A percentile compares a stretch with the other conserved stretches of the same genome.
These are phyloP conservation scores for Pocillopora grandis DNA, from an alignment of 92 coral and sea anemone genomes.

Conservation along the genomic window DNA sequence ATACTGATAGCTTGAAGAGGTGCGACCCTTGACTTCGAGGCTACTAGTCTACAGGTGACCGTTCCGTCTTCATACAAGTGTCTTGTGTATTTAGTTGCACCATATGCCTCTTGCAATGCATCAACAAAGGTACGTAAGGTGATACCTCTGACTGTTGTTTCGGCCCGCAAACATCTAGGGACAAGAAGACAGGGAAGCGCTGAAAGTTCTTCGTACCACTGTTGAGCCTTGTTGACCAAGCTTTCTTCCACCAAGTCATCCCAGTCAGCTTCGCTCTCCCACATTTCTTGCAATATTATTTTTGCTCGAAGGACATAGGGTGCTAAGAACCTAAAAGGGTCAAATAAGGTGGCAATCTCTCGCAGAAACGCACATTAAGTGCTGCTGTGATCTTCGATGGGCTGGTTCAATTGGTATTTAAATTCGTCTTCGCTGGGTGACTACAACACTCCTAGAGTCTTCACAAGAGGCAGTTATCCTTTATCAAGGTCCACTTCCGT, in stretches of 20 bases:
- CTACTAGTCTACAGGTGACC: constrained; percentile 34
- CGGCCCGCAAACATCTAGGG: too few species aligned
- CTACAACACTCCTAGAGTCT: constrained; percentile 58
- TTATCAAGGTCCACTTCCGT: constrained; percentile 62
- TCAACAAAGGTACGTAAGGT: neutral
- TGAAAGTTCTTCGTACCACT: neutral
- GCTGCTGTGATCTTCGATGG: constrained; percentile 14
- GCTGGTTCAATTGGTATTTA: constrained; percentile 47
- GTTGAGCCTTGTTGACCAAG: too few species aligned
- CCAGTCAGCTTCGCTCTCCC: constrained; percentile 2
- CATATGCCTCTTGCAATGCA: constrained; percentile 26
- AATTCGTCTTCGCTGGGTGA: constrained; percentile 55
- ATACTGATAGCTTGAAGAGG: constrained; percentile 60
- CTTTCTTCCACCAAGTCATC: neutral
- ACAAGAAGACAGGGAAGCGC: too few species aligned
- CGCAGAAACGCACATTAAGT: constrained; percentile 49
- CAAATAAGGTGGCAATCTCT: constrained; percentile 1
- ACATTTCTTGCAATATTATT: neutral
- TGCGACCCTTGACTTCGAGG: constrained; percentile 55
- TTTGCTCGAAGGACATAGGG: constrained; percentile 14
- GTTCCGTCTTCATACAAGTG: constrained; percentile 5
- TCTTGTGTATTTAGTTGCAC: constrained; percentile 47
- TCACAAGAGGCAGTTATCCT: constrained; percentile 55
- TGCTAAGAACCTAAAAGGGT: constrained; percentile 5
- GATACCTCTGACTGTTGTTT: neutral